Evolutionary conservation across 2,113 vertebrate genomes (phyloP), one percentile per base, ranked within the genome.

Genomic region (Lathamus discolor): DNA sequence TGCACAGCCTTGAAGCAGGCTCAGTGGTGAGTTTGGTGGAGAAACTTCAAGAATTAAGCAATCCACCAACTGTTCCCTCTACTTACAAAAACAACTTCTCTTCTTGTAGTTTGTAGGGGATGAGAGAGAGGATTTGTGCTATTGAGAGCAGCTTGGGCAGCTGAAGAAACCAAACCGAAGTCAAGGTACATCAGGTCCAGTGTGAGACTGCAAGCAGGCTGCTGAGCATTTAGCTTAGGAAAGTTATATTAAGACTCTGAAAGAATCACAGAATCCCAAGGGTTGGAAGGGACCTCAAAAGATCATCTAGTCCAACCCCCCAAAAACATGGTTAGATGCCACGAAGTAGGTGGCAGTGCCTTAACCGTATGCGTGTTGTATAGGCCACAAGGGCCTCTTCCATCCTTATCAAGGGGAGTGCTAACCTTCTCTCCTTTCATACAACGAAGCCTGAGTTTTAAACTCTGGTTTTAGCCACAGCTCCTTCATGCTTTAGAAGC

Each of bases 1-100:
- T 62, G 66, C 27, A 52, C 48, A 76, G 7, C 4, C 3, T 24
- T 0, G 0, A 87, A 76, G n/a, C 17, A 63, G 43, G 19, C 11
- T 25, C 4, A 7, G 18, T 33, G 31, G 49, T 1, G 3, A 25
- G 17, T 76, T 57, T 69, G 13, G 27, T 62, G 22, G 13, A 90
- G 37, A 83, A 88, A 23, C 11, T 39, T 72, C 31, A 55, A 78
- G 54, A 84, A 83, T 44, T 81, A 73, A 90, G 52, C 63, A 89
- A 88, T 61, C 24, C 55, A 75, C 37, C 6, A 35, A 35, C 64
- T 86, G 48, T 72, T 75, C 5, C 8, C 4, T n/a, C 29, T 48
- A 80, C 76, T 87, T 91, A 64, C 70, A 95, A 88, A 81, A 73
- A 44, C 22, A 76, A 37, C 31, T 49, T 91, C 54, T 48, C 33